Base-by-base conservation (phyloP, 2,888 invertebrate genomes). In the Caenorhabditis doughertyi region DNA sequence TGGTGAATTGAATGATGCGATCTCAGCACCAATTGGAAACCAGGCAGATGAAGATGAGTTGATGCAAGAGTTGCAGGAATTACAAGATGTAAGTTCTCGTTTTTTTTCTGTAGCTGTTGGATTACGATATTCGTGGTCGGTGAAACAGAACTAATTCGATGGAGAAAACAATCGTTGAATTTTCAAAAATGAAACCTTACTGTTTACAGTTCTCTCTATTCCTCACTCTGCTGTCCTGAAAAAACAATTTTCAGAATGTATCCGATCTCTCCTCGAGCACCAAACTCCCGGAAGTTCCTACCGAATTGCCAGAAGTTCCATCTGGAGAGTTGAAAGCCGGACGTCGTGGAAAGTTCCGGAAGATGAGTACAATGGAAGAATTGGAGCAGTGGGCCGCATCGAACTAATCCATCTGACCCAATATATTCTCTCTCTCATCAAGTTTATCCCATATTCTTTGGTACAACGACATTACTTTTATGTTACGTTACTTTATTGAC, bases 331-430 rank as follows among this genome's bases (percentile, higher is more conserved):
- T 81, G 47, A 81, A 64, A 32, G 51, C 65, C 9, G 64, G 56
- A 35, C 53, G 64, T 13, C 65, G 80, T 27, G 71, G 70, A n/a
- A 83, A 83, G 67, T 60, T 83, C 51, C 80, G 83, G 13, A 81
- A 81, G 47, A 80, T 82, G 81, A 73, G 83, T 53, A 83, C 85
- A 47, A 84, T 88, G 84, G 82, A 83, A 53, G 88, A 86, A 60
- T 60, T 88, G 81, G 85, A 88, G 70, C 76, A 84, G 47, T 88
- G 88, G 88, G 88, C 88, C 53, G 86, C 88, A 39, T 83, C 88
- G 27, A 84, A 88, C 65, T 87, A 58, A 84, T 53, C 49, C 35
- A n/a, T n/a, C n/a, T n/a, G 21, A 25, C 53, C 42, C n/a, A 23
- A 18, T n/a, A 25, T 1, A 23, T 55, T n/a, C 4, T 47, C 32